Base-by-base conservation (phyloP, 2,888 invertebrate genomes). In the Lasioglossum calceatum region DNA sequence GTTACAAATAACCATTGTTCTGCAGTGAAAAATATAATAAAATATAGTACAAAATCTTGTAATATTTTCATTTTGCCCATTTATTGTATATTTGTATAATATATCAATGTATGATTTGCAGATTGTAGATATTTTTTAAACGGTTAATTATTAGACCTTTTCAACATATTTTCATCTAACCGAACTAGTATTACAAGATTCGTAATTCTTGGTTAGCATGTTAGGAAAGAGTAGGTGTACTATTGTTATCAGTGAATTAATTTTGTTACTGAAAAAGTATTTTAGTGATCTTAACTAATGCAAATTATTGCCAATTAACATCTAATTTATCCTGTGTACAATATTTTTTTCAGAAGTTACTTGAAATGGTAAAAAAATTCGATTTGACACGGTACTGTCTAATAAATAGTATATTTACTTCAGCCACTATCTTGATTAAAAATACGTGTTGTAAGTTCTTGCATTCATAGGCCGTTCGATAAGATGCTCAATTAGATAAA, bases 401-500 rank as follows among this genome's bases (percentile, higher is more conserved):
- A 7, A 64, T 4, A n/a, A 71, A 71, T n/a, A n/a, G 1, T 19
- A 75, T 16, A 71, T 54, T 27, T 71, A 71, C 50, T 71, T 50
- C 42, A 19, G 19, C n/a, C 19, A 50, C 1, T 78, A 58, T 16
- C 64, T 74, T 36, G 47, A 47, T 61, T 64, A 39, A 19, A 36
- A 47, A 79, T n/a, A 73, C 32, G 61, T 61, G n/a, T 10, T 14
- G n/a, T 10, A n/a, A 27, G 77, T 44, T 47, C 58, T 19, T 77
- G 32, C 5, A 44, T 16, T 27, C 10, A 2, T 23, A 44, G 5
- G 32, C 23, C 32, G 12, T 44, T 23, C 32, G 76, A 64, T 64
- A 64, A 73, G 78, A 78, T 82, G 72, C 16, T n/a, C 10, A 14
- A 36, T n/a, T 54, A n/a, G 78, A 82, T 82, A 73, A 73, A 12